Evolutionary conservation across 2,797 vertebrate genomes (phyloP).

Genomic region (Cebuella pygmaea): DNA sequence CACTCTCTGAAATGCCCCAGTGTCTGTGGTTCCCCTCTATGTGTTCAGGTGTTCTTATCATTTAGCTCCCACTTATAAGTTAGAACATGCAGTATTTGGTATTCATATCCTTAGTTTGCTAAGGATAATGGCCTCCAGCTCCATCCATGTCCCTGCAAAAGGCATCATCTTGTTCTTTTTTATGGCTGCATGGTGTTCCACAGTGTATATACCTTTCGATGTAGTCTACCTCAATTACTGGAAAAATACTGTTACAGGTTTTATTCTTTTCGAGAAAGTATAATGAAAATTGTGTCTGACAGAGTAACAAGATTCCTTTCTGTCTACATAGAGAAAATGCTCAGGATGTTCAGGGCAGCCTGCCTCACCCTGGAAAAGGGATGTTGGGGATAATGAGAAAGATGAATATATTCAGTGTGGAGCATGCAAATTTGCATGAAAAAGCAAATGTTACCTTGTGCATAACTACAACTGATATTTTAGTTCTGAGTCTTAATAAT

Average conservation of each 20-base stretch:
- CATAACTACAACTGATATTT: conserved; percentile 1
- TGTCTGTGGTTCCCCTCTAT: background rate
- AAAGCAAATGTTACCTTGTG: background rate
- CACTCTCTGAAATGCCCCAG: background rate
- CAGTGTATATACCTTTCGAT: background rate
- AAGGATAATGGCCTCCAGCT: too few relatives aligned
- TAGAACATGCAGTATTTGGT: background rate
- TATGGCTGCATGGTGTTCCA: too few relatives aligned
- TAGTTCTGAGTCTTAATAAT: conserved; percentile 6
- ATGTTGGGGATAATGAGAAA: background rate
- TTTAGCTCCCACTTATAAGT: background rate
- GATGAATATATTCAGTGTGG: background rate
- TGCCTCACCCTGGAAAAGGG: background rate
- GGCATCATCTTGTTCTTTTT: too few relatives aligned
- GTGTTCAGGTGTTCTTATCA: background rate
- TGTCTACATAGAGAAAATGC: background rate
- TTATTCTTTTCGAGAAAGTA: background rate
- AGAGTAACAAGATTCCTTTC: background rate
- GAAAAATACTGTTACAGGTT: background rate
- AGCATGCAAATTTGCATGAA: background rate
- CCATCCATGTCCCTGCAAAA: too few relatives aligned
- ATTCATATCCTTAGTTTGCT: background rate
- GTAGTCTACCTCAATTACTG: background rate
- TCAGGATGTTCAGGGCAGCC: background rate
- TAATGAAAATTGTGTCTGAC: background rate